Evolutionary conservation across 1,140 invertebrate genomes (phyloP).

Genomic region (Lineus longissimus): DNA sequence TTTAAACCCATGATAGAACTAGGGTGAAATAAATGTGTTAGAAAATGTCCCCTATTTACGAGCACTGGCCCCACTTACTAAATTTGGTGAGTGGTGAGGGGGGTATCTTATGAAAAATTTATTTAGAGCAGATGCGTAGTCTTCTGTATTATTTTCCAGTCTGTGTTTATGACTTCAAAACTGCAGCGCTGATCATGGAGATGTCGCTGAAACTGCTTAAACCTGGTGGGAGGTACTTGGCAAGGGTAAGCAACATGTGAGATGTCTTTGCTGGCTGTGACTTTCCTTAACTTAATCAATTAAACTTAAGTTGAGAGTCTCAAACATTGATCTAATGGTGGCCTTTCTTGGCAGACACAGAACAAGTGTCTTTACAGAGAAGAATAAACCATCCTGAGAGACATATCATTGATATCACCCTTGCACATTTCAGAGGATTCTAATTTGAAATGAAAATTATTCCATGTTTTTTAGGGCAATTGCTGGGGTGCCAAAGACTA

Average conservation of each 20-base stretch:
- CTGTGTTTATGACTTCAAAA: constrained; percentile 20
- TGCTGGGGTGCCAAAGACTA: constrained; percentile 9
- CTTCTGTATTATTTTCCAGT: constrained; percentile 8
- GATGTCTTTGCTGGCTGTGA: constrained; percentile 13
- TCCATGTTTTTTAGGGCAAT: constrained; percentile 15
- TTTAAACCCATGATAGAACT: no score
- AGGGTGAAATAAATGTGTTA: no score
- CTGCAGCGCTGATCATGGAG: constrained; percentile 62
- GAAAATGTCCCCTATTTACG: no score
- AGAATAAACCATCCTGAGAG: not conserved
- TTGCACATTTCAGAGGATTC: not conserved
- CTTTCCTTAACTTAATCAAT: not conserved
- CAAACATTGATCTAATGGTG: not conserved
- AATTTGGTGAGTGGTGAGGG: no score
- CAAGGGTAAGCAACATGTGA: constrained; percentile 66
- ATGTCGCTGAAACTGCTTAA: constrained; percentile 74
- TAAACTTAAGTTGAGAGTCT: not conserved
- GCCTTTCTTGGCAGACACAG: not conserved
- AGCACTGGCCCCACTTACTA: no score
- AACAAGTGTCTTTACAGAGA: not conserved
- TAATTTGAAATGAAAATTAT: not conserved
- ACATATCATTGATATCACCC: not conserved
- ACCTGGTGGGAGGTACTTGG: constrained; percentile 79
- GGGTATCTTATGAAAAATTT: not conserved
- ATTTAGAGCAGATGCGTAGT: not conserved